Evolutionary conservation across 2,797 vertebrate genomes (phyloP).

Genomic region (Leucoraja ocellata): DNA sequence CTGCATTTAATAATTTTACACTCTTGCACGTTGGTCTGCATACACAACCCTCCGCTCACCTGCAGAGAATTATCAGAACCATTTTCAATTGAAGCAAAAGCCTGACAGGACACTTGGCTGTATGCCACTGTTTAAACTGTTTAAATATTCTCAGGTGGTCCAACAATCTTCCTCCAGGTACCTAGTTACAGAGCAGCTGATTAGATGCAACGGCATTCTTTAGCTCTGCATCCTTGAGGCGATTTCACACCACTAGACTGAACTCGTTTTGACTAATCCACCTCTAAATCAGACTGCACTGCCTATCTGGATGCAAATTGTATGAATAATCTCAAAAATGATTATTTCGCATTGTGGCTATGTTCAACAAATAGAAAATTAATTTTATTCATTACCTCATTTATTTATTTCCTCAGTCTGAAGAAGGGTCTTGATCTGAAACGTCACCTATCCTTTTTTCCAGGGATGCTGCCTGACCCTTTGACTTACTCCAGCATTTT

Average conservation of each 20-base stretch:
- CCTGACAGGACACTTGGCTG: background rate
- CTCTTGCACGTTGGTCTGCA: background rate
- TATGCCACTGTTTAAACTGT: constrained; percentile 5
- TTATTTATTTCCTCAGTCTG: too few relatives aligned
- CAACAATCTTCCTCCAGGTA: background rate
- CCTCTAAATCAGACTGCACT: background rate
- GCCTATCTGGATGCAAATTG: background rate
- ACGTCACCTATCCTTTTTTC: too few relatives aligned
- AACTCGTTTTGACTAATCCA: background rate
- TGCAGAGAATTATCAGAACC: background rate
- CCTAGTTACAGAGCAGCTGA: background rate
- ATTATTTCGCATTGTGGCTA: too few relatives aligned
- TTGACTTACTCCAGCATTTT: too few relatives aligned
- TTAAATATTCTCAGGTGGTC: background rate
- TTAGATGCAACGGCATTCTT: background rate
- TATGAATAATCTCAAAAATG: background rate
- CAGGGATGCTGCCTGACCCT: too few relatives aligned
- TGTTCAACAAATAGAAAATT: background rate
- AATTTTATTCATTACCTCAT: background rate
- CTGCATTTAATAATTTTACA: background rate
- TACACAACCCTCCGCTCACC: background rate
- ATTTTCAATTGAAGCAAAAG: background rate
- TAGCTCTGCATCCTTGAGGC: background rate
- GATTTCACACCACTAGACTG: background rate
- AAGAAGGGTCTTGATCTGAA: too few relatives aligned